These are phyloP conservation scores for Aphelinus certus DNA, from an alignment of 1,140 invertebrate species.

Conservation along the genomic window DNA sequence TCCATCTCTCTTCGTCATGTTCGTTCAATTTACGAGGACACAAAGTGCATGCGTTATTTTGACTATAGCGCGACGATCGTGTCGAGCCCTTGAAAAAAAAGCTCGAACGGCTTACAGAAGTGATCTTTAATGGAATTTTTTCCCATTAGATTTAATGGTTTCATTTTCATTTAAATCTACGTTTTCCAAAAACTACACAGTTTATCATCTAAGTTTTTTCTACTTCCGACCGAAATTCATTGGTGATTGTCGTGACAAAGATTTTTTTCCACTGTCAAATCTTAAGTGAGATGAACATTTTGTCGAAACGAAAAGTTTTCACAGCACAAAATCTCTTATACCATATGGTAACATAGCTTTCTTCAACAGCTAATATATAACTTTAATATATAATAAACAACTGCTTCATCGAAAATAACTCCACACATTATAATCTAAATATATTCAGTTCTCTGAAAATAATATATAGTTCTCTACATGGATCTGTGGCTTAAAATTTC, in stretches of 20 bases:
- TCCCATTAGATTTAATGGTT: not conserved
- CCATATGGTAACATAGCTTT: conserved; percentile 5
- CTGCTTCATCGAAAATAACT: too few relatives aligned
- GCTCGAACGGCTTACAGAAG: not conserved
- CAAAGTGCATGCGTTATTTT: not conserved
- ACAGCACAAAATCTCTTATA: not conserved
- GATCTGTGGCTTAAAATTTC: too few relatives aligned
- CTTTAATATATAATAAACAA: not conserved
- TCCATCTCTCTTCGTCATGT: not conserved
- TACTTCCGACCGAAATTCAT: conserved; percentile 34
- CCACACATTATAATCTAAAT: too few relatives aligned
- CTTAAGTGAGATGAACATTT: not conserved
- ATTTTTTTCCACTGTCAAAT: conserved; percentile 13
- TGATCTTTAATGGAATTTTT: conserved; percentile 2
- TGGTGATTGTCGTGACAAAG: conserved; percentile 36
- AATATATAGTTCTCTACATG: too few relatives aligned
- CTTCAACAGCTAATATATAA: conserved; percentile 1
- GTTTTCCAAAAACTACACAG: conserved; percentile 1
- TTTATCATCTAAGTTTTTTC: conserved; percentile 14
- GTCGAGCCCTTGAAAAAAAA: conserved; percentile 21
- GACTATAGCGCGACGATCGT: conserved; percentile 12
- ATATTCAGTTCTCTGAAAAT: too few relatives aligned
- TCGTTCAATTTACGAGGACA: not conserved
- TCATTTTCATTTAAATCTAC: conserved; percentile 17
- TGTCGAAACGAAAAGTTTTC: conserved; percentile 15